Evolutionary conservation across 2,797 vertebrate genomes (phyloP).

Genomic region (Notolepis coatsorum): DNA sequence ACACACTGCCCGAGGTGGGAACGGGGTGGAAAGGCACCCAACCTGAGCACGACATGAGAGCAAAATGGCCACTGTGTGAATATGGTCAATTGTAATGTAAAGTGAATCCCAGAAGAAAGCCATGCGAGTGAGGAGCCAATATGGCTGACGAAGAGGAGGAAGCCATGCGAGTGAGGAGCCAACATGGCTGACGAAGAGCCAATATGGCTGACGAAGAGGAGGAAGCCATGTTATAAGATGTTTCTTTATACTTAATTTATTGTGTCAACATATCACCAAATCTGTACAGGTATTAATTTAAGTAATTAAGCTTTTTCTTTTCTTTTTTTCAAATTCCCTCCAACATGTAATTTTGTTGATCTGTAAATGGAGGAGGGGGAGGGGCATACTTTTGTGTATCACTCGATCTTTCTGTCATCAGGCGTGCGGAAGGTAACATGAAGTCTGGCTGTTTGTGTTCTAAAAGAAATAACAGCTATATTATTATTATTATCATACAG

Average conservation of each 20-base stretch:
- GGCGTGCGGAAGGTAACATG: constrained; percentile 3
- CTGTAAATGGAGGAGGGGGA: constrained; percentile 21
- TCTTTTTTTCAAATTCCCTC: not conserved
- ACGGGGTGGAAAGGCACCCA: not conserved
- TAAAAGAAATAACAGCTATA: constrained; percentile 3
- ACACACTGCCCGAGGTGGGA: not conserved
- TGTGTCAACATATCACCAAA: constrained; percentile 31
- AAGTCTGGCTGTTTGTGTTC: constrained; percentile 13
- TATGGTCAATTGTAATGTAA: not conserved
- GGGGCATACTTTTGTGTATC: not conserved
- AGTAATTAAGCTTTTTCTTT: constrained; percentile 1
- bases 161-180: not conserved
- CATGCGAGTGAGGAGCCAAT: not conserved
- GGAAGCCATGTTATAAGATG: constrained; percentile 29
- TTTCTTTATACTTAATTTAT: constrained; percentile 42
- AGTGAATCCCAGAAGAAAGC: not conserved
- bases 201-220: constrained; percentile 13
- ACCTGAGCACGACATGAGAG: not conserved
- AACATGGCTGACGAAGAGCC: not conserved
- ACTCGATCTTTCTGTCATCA: constrained; percentile 6
- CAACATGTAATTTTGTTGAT: constrained; percentile 7
- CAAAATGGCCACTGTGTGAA: too few species aligned
- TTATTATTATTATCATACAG: too few species aligned
- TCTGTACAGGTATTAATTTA: constrained; percentile 32
- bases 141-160: too few species aligned